Evolutionary conservation across 2,797 vertebrate species (phyloP), one percentile per base, ranked within the genome.

Genomic region (Esox lucius): DNA sequence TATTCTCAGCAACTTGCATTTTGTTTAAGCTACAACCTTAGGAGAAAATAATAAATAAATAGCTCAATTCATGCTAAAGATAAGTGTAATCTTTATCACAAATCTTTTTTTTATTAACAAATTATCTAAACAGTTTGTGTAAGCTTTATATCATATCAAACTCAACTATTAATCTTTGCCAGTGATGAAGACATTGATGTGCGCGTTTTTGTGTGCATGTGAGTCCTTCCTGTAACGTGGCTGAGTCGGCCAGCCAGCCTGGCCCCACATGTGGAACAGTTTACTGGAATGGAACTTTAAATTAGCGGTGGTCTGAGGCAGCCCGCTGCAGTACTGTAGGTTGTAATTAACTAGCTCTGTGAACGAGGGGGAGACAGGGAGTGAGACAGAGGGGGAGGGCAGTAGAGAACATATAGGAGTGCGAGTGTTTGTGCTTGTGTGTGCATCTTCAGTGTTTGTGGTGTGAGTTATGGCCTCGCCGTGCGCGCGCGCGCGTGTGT

Each of bases 211-310:
- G 62, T 26, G 73, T 67, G 66, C 75, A 59, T 64, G 26, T 67
- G 71, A 67, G 12, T 75, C 39, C 68, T 72, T 46, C 65, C 72
- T 84, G 76, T 78, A 64, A 87, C 75, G 46, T 67, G 73, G 71
- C 74, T 78, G 64, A 42, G 78, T 65, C 46, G 26, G 70, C 74
- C 68, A 61, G 68, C 68, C 39, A 56, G 31, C 82, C 74, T 62
- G n/a, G 74, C 73, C 75, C 19, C 75, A 86, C 80, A 86, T 87
- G 84, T 86, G 79, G 82, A 85, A 81, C 71, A 79, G 80, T 86
- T 85, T 81, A 83, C 68, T 17, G 74, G 70, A 81, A 78, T 81
- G 80, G 71, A 78, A 76, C 72, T 71, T 80, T 73, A 70, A 80
- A 76, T 80, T 81, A 84, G 79, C 42, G 62, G 75, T 69, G 80